Evolutionary conservation across 2,797 vertebrate genomes (phyloP), one percentile per base, ranked within the genome.

Genomic region (Molossus alvarezi): DNA sequence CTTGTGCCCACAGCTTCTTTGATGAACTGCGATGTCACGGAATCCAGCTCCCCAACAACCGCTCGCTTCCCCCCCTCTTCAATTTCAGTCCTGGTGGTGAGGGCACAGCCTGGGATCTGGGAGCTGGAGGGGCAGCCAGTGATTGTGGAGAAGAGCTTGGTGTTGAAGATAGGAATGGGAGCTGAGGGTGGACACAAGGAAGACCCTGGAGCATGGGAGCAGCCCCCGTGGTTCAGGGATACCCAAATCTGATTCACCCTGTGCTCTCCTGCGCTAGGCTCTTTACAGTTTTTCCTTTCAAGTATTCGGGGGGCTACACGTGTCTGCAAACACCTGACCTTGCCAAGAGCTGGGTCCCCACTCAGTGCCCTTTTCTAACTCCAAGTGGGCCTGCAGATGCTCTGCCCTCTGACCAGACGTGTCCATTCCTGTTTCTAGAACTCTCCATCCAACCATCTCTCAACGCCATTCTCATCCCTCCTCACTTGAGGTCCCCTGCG

Each of bases 21-120:
- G 99, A 99, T 1, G 99, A 99, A 98, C 98, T 99, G 77, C 99
- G 99, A 75, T 98, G 99, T 96, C 99, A 99, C 14, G 99, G 98
- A 96, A 99, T 99, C 90, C 99, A 99, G 90, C 98, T 99, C 95
- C 99, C 99, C 97, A 99, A 99, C 45, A 99, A 99, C 58, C 98
- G 99, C 96, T 99, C 99, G 69, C 99, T 99, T 96, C 99, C 99
- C 48, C 98, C 99, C 1, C 99, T 99, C 97, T 99, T 99, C 99
- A 99, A 99, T 98, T 99, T 99, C 99, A 99, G 99, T 98, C 98
- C 99, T 45, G 99, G 99, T 45, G 99, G 99, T 99, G 96, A 98
- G 95, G 65, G 73, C n/a, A 18, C 25, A 41, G 88, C 23, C 45
- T 37, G 79, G 88, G 64, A 37, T 29, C 27, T 20, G 18, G 21